These are phyloP conservation scores for Chaetophractus vellerosus DNA, from an alignment of 2,797 vertebrate genomes.

Conservation along the genomic window DNA sequence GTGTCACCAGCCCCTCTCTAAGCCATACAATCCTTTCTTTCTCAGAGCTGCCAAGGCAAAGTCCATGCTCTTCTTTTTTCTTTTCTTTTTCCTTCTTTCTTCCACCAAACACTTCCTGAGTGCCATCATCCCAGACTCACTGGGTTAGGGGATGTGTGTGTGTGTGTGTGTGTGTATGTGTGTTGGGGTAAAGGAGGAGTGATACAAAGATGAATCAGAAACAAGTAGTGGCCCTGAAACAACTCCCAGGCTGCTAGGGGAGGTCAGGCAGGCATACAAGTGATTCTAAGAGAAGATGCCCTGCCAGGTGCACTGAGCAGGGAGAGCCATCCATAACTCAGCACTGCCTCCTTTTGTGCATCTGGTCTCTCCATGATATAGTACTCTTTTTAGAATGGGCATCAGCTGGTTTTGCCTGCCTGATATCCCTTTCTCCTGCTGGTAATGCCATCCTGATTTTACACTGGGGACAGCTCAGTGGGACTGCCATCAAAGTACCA, in stretches of 20 bases:
- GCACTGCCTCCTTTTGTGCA: background rate
- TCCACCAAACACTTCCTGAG: background rate
- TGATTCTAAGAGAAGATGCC: too few species aligned
- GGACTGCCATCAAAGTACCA: background rate
- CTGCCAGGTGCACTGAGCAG: accelerated
- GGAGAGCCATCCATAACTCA: background rate
- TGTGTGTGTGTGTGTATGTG: background rate
- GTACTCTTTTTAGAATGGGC: background rate
- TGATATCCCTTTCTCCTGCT: background rate
- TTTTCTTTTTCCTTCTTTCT: background rate
- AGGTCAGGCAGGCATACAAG: background rate
- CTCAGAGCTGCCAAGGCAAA: background rate
- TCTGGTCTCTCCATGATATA: background rate
- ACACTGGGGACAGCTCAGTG: background rate
- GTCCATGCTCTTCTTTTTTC: background rate
- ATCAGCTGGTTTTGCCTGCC: background rate
- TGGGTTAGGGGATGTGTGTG: background rate
- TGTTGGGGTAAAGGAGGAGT: background rate
- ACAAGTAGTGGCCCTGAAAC: background rate
- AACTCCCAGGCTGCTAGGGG: accelerated
- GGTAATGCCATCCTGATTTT: background rate
- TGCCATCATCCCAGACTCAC: background rate
- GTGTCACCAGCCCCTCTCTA: background rate
- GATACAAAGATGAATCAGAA: background rate
- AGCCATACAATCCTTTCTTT: background rate